A percentile compares a stretch with the other conserved stretches of the same genome.
Evolutionary conservation across 2,888 invertebrate genomes (phyloP).

Genomic region (Lampropteryx suffumata): DNA sequence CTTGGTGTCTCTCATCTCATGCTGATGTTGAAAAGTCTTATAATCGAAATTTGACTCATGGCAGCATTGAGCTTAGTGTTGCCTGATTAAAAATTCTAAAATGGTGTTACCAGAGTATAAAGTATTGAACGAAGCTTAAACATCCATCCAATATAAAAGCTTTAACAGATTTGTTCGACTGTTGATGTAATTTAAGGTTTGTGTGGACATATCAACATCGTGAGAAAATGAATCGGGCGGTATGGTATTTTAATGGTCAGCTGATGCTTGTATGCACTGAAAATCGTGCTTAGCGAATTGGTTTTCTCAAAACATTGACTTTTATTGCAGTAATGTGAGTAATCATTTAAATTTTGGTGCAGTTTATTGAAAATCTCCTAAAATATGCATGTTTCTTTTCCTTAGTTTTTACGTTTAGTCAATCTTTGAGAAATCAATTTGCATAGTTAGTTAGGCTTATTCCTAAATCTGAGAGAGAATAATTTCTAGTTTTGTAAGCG

Average conservation of each 20-base stretch:
- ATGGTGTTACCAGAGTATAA: conserved; percentile 1
- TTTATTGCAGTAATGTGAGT: conserved; percentile 16
- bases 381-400: conserved; percentile 3
- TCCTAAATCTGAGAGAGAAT: conserved; percentile 74
- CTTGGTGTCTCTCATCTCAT: conserved; percentile 8
- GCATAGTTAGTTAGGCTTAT: conserved; percentile 53
- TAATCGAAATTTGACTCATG: background rate
- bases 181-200: conserved; percentile 28
- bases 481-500: conserved; percentile 66
- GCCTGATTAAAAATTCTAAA: background rate
- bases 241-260: conserved; percentile 32
- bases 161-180: conserved; percentile 7
- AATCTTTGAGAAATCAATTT: conserved; percentile 42
- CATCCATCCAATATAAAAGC: conserved; percentile 16
- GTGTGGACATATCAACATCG: conserved; percentile 33
- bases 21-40: conserved; percentile 4
- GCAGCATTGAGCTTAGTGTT: conserved; percentile 4
- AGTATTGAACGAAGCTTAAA: conserved; percentile 10
- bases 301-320: conserved; percentile 24
- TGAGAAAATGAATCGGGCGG: conserved; percentile 26
- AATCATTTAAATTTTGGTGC: background rate
- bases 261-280: conserved; percentile 26
- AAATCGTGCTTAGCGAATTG: conserved; percentile 25
- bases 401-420: conserved; percentile 17
- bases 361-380: background rate